phyloP scores from a whole-genome alignment of 2,888 invertebrate genomes.

The Nowickia ferox region DNA sequence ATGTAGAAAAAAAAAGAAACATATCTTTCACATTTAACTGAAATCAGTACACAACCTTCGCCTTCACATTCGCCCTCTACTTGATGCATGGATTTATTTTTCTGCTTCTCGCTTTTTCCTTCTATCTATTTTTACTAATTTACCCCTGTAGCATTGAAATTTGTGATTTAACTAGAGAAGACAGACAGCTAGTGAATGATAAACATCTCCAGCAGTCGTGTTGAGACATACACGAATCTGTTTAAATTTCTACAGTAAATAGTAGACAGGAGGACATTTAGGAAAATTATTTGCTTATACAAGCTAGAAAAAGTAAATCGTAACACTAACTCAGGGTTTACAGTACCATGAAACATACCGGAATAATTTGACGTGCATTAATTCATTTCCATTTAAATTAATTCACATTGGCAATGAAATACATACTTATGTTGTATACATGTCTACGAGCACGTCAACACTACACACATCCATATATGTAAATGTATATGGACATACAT shows the following conservation, averaged over 20 bases:
- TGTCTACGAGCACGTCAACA: too few relatives aligned
- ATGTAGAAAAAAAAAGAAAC: not conserved
- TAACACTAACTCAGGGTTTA: too few relatives aligned
- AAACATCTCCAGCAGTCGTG: not conserved
- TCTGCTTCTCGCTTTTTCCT: not conserved
- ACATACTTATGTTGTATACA: too few relatives aligned
- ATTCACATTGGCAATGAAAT: slow-evolving; percentile 1
- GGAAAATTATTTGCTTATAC: not conserved
- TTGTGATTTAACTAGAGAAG: slow-evolving; percentile 1
- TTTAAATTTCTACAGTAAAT: slow-evolving; percentile 4
- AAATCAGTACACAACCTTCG: slow-evolving; percentile 22
- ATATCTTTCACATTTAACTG: not conserved
- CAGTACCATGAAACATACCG: not conserved
- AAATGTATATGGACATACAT: too few relatives aligned
- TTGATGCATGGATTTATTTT: not conserved
- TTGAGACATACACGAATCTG: not conserved
- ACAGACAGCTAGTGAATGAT: slow-evolving; percentile 2
- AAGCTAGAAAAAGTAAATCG: not conserved
- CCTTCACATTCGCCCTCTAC: not conserved
- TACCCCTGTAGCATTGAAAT: slow-evolving; percentile 8
- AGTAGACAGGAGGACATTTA: not conserved
- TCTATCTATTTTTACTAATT: not conserved
- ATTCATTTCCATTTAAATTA: not conserved
- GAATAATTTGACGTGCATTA: not conserved
- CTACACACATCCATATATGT: too few relatives aligned